Percentiles rank a stretch among this genome's conserved stretches.
Evolutionary conservation across 2,888 invertebrate species (phyloP).

Genomic region (Eucriotettix oculatus): DNA sequence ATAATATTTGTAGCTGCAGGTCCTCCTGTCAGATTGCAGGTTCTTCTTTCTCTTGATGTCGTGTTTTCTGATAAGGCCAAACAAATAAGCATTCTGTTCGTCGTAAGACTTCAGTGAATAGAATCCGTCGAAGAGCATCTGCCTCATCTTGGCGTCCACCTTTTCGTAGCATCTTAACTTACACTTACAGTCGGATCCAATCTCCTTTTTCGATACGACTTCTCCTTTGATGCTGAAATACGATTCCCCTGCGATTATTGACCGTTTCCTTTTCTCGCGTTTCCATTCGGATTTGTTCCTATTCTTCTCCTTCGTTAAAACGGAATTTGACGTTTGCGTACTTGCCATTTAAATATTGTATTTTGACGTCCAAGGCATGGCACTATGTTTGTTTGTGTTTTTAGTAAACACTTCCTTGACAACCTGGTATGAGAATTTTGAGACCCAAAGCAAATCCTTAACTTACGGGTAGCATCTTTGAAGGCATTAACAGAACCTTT

Average conservation of each 20-base stretch:
- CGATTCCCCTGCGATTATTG: conserved; percentile 35
- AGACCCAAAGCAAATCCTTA: too few species aligned
- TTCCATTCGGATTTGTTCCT: conserved; percentile 33
- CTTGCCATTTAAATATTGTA: not conserved
- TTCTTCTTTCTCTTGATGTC: conserved; percentile 39
- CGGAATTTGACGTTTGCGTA: conserved; percentile 1
- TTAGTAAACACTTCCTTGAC: conserved; percentile 5
- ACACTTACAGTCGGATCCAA: conserved; percentile 36
- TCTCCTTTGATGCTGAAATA: conserved; percentile 40
- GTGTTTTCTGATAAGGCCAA: conserved; percentile 38
- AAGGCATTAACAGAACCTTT: too few species aligned
- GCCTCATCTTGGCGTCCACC: conserved; percentile 32
- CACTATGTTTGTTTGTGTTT: not conserved
- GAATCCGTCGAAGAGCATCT: conserved; percentile 37
- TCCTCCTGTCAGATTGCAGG: conserved; percentile 33
- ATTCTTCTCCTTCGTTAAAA: conserved; percentile 15
- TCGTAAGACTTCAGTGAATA: conserved; percentile 39
- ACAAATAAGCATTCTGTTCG: conserved; percentile 40
- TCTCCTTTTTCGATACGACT: conserved; percentile 35
- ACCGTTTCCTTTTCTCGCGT: conserved; percentile 38
- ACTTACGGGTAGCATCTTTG: too few species aligned
- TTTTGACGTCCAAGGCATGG: not conserved
- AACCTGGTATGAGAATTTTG: conserved; percentile 6
- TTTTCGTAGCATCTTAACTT: conserved; percentile 34
- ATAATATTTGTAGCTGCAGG: conserved; percentile 39